These are phyloP conservation scores for Actenoides hombroni DNA, from an alignment of 2,113 vertebrate species.

Conservation along the genomic window DNA sequence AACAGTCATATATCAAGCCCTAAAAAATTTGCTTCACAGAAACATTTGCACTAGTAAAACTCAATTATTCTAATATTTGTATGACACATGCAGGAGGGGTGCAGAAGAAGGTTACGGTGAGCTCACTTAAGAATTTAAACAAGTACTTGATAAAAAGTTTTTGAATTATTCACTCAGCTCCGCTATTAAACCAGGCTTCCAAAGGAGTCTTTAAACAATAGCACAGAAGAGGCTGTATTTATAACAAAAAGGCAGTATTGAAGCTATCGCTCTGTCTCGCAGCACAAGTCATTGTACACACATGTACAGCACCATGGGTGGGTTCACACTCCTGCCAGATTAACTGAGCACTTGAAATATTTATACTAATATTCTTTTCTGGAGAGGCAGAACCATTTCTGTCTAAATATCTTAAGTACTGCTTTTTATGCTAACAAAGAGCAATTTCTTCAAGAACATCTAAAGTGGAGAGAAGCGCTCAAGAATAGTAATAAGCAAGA, in stretches of 20 bases:
- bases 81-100: slow-evolving; percentile 46
- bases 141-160: slow-evolving; percentile 47
- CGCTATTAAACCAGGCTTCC: slow-evolving; percentile 18
- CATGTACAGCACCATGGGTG: fast-evolving
- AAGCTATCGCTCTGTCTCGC: neutral
- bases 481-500: neutral
- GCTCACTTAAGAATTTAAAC: slow-evolving; percentile 67
- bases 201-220: slow-evolving; percentile 34
- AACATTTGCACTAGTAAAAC: slow-evolving; percentile 52
- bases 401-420: neutral
- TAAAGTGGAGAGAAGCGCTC: neutral
- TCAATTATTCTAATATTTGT: slow-evolving; percentile 60
- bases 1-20: slow-evolving; percentile 64
- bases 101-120: slow-evolving; percentile 51
- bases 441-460: neutral
- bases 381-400: neutral
- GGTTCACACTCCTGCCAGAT: neutral
- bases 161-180: slow-evolving; percentile 52
- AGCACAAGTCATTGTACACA: neutral
- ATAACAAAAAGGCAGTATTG: neutral
- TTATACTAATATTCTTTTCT: neutral
- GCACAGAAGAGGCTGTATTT: neutral
- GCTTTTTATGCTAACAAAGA: neutral
- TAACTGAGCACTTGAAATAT: neutral
- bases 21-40: slow-evolving; percentile 58